A percentile compares a stretch with the other conserved stretches of the same genome.
Evolutionary conservation across 2,113 vertebrate species (phyloP).

Genomic region (Malaclemys terrapin): DNA sequence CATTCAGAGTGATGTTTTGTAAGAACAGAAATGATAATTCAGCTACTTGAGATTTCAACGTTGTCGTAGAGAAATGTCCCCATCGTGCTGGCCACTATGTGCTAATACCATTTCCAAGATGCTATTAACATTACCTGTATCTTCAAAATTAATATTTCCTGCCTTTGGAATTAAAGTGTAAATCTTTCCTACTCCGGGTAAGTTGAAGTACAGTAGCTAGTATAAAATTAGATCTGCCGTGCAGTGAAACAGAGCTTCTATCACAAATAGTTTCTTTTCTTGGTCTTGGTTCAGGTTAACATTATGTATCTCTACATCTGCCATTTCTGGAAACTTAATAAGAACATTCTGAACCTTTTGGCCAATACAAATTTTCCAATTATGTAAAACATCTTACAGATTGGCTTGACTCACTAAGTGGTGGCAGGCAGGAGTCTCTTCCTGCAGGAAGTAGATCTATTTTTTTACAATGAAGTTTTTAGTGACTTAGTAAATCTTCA

Average conservation of each 20-base stretch:
- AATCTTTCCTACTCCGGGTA: conserved; percentile 13
- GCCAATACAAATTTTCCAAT: conserved; percentile 69
- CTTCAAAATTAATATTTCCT: not conserved
- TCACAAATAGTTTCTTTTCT: conserved; percentile 74
- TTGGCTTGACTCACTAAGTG: conserved; percentile 64
- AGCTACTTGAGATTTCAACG: not conserved
- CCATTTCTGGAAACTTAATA: conserved; percentile 79
- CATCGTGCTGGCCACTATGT: not conserved
- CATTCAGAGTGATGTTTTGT: not conserved
- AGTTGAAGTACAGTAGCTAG: conserved; percentile 8
- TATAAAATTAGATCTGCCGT: conserved; percentile 6
- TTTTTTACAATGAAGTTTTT: conserved; percentile 20
- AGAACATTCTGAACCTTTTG: conserved; percentile 76
- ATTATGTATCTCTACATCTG: conserved; percentile 68
- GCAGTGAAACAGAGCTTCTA: conserved; percentile 46
- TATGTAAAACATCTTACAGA: conserved; percentile 70
- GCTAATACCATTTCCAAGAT: not conserved
- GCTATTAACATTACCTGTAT: conserved; percentile 13
- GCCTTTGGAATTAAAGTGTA: not conserved
- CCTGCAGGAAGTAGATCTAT: conserved; percentile 55
- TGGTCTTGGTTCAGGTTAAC: conserved; percentile 73
- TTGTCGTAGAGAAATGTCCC: not conserved
- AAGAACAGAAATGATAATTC: not conserved
- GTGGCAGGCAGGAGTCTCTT: conserved; percentile 60
- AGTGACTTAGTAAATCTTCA: not conserved